Evolutionary conservation across 2,113 vertebrate species (phyloP).

Genomic region (Gadus chalcogrammus): DNA sequence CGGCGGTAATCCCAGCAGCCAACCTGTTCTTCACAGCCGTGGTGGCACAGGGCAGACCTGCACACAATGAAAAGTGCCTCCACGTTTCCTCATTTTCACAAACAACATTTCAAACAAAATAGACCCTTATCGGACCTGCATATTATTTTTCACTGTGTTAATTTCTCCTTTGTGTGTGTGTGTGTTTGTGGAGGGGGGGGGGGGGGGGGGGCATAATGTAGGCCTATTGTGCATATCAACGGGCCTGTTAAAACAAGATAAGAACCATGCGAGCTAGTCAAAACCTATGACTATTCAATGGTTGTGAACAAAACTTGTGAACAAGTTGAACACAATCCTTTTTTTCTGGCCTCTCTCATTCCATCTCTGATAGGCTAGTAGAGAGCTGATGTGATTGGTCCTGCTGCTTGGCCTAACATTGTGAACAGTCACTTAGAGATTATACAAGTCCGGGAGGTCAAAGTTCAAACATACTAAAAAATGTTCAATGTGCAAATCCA

Average conservation of each 20-base stretch:
- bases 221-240: slow-evolving; percentile 61
- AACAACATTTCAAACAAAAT: slow-evolving; percentile 70
- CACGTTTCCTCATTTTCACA: slow-evolving; percentile 71
- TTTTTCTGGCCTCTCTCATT: not conserved
- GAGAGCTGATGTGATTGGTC: slow-evolving; percentile 1
- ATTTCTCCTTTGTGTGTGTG: slow-evolving; percentile 38
- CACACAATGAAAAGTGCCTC: slow-evolving; percentile 72
- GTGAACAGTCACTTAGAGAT: slow-evolving; percentile 13
- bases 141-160: slow-evolving; percentile 77
- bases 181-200: slow-evolving; percentile 15
- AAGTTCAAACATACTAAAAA: slow-evolving; percentile 9
- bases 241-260: slow-evolving; percentile 79
- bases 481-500: not conserved
- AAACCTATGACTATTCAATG: slow-evolving; percentile 47
- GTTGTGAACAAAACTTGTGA: slow-evolving; percentile 50
- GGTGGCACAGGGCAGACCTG: slow-evolving; percentile 55
- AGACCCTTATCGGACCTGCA: slow-evolving; percentile 68
- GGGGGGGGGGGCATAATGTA: slow-evolving; percentile 69
- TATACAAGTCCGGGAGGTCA: slow-evolving; percentile 16
- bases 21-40: slow-evolving; percentile 52
- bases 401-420: no score
- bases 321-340: slow-evolving; percentile 50
- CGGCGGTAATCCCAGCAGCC: slow-evolving; percentile 40
- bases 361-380: slow-evolving; percentile 10
- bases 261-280: slow-evolving; percentile 55